phyloP scores from a whole-genome alignment of 1,140 invertebrate genomes.

The Drusus annulatus region DNA sequence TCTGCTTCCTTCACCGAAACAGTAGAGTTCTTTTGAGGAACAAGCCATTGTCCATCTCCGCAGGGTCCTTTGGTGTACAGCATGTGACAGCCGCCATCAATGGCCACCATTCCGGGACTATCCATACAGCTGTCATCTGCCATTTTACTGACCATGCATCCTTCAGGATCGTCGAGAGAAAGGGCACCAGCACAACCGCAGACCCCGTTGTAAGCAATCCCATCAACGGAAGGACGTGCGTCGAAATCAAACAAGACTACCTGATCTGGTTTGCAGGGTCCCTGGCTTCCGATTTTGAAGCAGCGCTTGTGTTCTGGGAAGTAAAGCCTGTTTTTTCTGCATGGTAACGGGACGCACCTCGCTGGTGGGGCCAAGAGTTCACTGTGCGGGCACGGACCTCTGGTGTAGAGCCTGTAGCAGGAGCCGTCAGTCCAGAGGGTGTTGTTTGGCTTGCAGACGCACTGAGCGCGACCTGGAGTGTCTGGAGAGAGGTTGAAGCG shows the following conservation, averaged over 20 bases:
- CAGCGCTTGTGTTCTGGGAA: conserved; percentile 81
- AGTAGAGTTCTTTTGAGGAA: conserved; percentile 68
- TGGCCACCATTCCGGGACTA: conserved; percentile 73
- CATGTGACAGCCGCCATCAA: conserved; percentile 78
- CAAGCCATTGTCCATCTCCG: conserved; percentile 80
- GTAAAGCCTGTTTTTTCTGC: conserved; percentile 80
- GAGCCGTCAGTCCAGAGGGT: conserved; percentile 77
- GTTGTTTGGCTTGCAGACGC: conserved; percentile 80
- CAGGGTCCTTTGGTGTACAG: conserved; percentile 84
- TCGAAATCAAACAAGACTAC: conserved; percentile 85
- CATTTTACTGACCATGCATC: conserved; percentile 61
- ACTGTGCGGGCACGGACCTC: conserved; percentile 79
- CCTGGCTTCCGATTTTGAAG: conserved; percentile 81
- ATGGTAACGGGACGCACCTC: conserved; percentile 77
- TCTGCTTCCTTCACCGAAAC: conserved; percentile 67
- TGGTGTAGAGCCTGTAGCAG: conserved; percentile 83
- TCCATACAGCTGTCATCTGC: conserved; percentile 57
- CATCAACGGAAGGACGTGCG: conserved; percentile 81
- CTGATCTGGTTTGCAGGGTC: conserved; percentile 79
- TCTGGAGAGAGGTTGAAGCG: conserved; percentile 72
- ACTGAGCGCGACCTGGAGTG: conserved; percentile 70
- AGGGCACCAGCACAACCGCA: conserved; percentile 77
- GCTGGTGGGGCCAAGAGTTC: conserved; percentile 78
- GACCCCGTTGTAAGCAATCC: conserved; percentile 85
- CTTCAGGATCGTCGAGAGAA: conserved; percentile 60